A percentile compares a stretch with the other conserved stretches of the same genome.
phyloP scores from a whole-genome alignment of 2,888 invertebrate genomes.

The Petrolisthes manimaculis region DNA sequence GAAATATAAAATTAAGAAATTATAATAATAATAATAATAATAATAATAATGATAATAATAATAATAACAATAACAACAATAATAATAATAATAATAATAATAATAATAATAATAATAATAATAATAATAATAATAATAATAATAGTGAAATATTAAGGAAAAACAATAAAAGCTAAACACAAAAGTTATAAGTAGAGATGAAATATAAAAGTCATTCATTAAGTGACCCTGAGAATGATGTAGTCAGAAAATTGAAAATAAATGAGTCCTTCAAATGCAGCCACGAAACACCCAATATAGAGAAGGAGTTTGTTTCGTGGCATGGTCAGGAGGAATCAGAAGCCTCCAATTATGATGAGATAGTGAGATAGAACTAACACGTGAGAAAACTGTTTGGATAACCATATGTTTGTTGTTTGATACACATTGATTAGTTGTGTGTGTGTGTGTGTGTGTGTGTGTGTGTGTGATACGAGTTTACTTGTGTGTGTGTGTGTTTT shows the following conservation, averaged over 20 bases:
- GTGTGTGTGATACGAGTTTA: background rate
- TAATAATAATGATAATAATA: background rate
- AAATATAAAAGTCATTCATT: background rate
- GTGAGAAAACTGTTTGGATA: background rate
- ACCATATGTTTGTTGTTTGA: background rate
- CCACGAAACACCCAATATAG: no score
- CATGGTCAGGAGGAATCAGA: no score
- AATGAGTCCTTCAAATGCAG: no score
- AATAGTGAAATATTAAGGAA: background rate
- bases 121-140: background rate
- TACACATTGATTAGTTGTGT: no score
- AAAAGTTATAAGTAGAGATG: background rate
- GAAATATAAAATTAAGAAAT: background rate
- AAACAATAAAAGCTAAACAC: background rate
- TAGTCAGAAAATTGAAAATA: no score
- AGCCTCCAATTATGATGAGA: background rate
- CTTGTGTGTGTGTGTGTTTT: background rate
- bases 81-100: slow-evolving; percentile 7
- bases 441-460: background rate
- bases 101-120: slow-evolving; percentile 8
- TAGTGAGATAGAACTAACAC: no score
- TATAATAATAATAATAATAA: background rate
- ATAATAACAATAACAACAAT: background rate
- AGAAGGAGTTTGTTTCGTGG: no score
- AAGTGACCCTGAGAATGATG: background rate